Evolutionary conservation across 2,113 vertebrate genomes (phyloP).

Genomic region (Xerus inauris): DNA sequence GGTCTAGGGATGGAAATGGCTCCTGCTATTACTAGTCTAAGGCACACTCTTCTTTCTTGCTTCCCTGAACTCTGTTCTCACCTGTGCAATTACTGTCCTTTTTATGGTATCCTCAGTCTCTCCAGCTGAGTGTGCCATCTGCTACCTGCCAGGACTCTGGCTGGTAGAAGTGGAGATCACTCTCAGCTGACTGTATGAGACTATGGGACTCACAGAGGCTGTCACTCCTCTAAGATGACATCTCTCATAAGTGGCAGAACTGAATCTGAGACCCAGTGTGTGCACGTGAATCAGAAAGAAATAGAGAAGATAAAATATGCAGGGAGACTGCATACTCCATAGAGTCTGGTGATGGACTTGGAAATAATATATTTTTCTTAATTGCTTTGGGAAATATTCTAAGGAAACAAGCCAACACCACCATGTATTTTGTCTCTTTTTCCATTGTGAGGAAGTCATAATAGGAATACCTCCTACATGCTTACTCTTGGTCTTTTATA

Average conservation of each 20-base stretch:
- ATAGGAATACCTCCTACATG: background rate
- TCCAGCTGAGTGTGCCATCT: background rate
- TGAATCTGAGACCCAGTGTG: background rate
- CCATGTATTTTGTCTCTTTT: background rate
- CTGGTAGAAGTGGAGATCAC: background rate
- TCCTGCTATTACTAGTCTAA: background rate
- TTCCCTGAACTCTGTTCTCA: background rate
- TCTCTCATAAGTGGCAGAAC: background rate
- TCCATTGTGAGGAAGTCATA: background rate
- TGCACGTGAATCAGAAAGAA: constrained; percentile 30
- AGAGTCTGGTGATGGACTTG: background rate
- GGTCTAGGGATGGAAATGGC: background rate
- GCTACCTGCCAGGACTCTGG: background rate
- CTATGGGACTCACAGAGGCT: background rate
- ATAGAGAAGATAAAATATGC: background rate
- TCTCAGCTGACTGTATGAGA: background rate
- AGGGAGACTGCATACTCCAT: background rate
- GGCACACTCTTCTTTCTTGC: background rate
- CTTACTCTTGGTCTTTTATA: background rate
- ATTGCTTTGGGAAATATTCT: constrained; percentile 2
- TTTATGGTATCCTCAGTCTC: background rate
- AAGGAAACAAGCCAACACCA: background rate
- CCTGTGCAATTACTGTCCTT: background rate
- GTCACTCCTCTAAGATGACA: background rate
- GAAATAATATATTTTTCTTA: constrained; percentile 27